A percentile compares a stretch with the other conserved stretches of the same genome.
These are phyloP conservation scores for Drosophila tristis DNA, from an alignment of 1,140 invertebrate species.

Conservation along the genomic window DNA sequence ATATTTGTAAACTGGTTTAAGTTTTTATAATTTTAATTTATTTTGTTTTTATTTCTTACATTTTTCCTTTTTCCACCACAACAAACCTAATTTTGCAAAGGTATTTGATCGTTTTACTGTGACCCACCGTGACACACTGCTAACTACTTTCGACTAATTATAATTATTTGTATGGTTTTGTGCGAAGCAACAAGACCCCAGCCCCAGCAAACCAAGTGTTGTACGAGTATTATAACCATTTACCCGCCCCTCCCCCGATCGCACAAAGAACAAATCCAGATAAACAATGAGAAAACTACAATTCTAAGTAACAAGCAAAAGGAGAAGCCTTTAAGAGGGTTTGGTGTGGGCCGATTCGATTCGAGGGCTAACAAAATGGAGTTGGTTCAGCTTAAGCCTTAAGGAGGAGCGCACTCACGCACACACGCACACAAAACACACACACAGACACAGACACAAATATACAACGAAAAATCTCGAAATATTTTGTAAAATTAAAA, in stretches of 20 bases:
- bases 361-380: constrained; percentile 8
- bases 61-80: constrained; percentile 41
- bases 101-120: constrained; percentile 75
- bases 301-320: constrained; percentile 2
- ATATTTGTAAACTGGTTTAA: constrained; percentile 47
- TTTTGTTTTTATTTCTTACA: constrained; percentile 69
- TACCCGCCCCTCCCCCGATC: constrained; percentile 15
- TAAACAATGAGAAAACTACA: constrained; percentile 13
- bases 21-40: constrained; percentile 71
- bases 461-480: constrained; percentile 42
- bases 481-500: constrained; percentile 39
- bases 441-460: constrained; percentile 21
- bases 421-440: constrained; percentile 21
- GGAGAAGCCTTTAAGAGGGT: background rate
- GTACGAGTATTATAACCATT: constrained; percentile 45
- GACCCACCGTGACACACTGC: constrained; percentile 12
- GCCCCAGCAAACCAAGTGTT: constrained; percentile 25
- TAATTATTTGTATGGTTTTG: constrained; percentile 56
- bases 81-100: constrained; percentile 62
- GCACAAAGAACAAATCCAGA: constrained; percentile 73
- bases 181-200: constrained; percentile 22
- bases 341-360: constrained; percentile 29
- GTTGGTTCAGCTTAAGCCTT: constrained; percentile 7
- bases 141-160: constrained; percentile 44
- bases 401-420: constrained; percentile 22